These are phyloP conservation scores for Globodera rostochiensis DNA, from an alignment of 1,140 invertebrate species.

Conservation along the genomic window DNA sequence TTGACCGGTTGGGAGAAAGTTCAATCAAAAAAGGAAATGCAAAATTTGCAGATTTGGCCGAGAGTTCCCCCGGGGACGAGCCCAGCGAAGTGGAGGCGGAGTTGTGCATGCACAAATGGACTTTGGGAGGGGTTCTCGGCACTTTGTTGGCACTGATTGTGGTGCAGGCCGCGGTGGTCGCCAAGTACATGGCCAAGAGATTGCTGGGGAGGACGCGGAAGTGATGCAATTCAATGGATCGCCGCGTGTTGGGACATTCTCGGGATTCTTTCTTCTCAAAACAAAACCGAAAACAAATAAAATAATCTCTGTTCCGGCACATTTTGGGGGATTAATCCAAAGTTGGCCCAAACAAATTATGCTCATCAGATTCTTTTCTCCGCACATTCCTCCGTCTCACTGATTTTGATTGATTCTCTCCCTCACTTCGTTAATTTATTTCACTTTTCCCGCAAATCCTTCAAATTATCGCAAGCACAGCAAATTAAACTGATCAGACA, in stretches of 20 bases:
- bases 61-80: neutral
- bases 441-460: neutral
- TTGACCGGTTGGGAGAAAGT: constrained; percentile 15
- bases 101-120: constrained; percentile 55
- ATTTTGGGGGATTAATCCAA: no score
- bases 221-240: neutral
- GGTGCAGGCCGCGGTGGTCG: constrained; percentile 57
- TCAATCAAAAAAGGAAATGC: neutral
- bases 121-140: constrained; percentile 46
- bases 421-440: neutral
- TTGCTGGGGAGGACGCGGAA: constrained; percentile 22
- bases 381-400: neutral
- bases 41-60: neutral
- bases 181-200: constrained; percentile 53
- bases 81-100: constrained; percentile 2
- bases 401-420: neutral
- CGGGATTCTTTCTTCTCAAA: no score
- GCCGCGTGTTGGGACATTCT: no score
- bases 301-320: no score
- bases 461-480: neutral
- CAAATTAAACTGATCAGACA: no score
- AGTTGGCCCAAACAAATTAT: neutral
- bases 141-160: constrained; percentile 53
- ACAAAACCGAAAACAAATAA: no score
- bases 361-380: neutral